A percentile compares a stretch with the other conserved stretches of the same genome.
Evolutionary conservation across 1,140 invertebrate genomes (phyloP).

Genomic region (Drosophila obscura): DNA sequence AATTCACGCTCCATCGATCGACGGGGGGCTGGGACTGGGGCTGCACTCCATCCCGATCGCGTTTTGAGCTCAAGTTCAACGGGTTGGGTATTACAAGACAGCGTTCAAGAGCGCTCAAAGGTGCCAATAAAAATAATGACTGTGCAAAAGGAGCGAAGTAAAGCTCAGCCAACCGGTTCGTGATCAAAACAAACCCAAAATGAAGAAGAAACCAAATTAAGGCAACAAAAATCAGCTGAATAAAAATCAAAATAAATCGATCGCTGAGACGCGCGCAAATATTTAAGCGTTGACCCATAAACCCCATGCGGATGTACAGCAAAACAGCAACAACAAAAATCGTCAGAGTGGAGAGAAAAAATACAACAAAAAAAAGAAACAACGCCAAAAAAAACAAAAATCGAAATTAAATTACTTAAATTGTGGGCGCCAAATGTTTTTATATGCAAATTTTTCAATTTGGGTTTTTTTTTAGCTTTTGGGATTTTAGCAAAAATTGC

Average conservation of each 20-base stretch:
- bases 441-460: constrained; percentile 63
- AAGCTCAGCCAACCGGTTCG: constrained; percentile 58
- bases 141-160: constrained; percentile 55
- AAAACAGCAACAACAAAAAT: constrained; percentile 19
- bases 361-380: constrained; percentile 24
- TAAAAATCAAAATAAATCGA: constrained; percentile 52
- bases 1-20: constrained; percentile 22
- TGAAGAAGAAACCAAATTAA: constrained; percentile 61
- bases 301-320: constrained; percentile 60
- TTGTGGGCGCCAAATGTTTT: constrained; percentile 67
- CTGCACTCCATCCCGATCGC: constrained; percentile 2
- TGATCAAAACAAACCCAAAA: constrained; percentile 70
- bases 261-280: constrained; percentile 49
- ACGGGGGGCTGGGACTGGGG: no score
- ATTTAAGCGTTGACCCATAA: constrained; percentile 73
- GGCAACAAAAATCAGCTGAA: constrained; percentile 44
- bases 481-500: constrained; percentile 55
- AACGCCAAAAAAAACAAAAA: constrained; percentile 7
- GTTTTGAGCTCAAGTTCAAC: constrained; percentile 79
- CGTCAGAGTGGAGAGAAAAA: constrained; percentile 42
- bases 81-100: constrained; percentile 64
- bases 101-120: constrained; percentile 5
- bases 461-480: constrained; percentile 29
- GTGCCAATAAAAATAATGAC: constrained; percentile 64
- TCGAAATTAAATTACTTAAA: constrained; percentile 48